Conservation (phyloP, 2,888 invertebrate species). For the Ptychoptera contaminata region DNA sequence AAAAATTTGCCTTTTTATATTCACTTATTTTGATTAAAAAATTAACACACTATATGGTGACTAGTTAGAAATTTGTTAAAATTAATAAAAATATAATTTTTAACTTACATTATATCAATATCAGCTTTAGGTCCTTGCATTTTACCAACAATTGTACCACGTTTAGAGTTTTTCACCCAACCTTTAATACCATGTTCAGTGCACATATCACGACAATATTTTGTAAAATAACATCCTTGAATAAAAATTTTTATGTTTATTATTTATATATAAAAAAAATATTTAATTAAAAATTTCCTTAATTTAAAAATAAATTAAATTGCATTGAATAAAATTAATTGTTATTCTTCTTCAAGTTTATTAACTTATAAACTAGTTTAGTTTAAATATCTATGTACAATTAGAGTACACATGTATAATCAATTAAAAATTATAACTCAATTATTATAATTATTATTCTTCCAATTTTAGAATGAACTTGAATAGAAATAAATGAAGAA, state of each 20-base stretch:
- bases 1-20: conserved; percentile 1
- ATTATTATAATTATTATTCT: background rate
- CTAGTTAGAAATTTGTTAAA: background rate
- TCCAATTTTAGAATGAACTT: background rate
- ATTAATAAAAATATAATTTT: conserved; percentile 2
- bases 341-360: too few relatives aligned
- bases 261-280: too few relatives aligned
- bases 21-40: conserved; percentile 6
- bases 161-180: conserved; percentile 84
- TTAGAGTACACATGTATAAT: too few relatives aligned
- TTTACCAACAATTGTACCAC: conserved; percentile 77
- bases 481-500: background rate
- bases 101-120: conserved; percentile 68
- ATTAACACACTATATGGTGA: conserved; percentile 5
- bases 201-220: conserved; percentile 70
- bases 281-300: too few relatives aligned
- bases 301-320: too few relatives aligned
- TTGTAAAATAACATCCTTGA: conserved; percentile 72
- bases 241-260: conserved; percentile 5
- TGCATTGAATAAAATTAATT: too few relatives aligned
- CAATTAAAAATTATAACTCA: too few relatives aligned
- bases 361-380: background rate
- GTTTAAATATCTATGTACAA: too few relatives aligned
- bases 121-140: conserved; percentile 67
- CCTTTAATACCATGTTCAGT: conserved; percentile 59